Conservation (phyloP, 2,797 vertebrate species). For the Nannoperca obscura region DNA sequence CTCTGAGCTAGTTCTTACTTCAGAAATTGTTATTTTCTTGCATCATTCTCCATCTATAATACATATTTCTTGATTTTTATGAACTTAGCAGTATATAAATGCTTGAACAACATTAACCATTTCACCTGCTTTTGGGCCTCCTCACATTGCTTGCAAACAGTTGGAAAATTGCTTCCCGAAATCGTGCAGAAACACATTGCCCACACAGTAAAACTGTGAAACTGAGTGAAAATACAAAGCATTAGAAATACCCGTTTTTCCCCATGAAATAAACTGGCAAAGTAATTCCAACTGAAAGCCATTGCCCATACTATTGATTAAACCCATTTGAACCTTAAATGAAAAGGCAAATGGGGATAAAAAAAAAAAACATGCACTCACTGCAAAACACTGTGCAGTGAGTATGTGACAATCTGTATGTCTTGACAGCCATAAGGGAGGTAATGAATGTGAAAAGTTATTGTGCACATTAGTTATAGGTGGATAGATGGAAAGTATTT, state of each 20-base stretch:
- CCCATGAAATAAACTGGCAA: slow-evolving; percentile 38
- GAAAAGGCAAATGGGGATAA: slow-evolving; percentile 26
- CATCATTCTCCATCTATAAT: background rate
- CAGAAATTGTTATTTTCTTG: background rate
- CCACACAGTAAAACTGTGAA: slow-evolving; percentile 32
- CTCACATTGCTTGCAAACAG: slow-evolving; percentile 10
- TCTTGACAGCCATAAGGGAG: background rate
- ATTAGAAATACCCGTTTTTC: slow-evolving; percentile 16
- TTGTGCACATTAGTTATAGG: slow-evolving; percentile 7
- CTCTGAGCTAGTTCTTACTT: background rate
- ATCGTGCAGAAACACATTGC: slow-evolving; percentile 24
- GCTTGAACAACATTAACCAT: slow-evolving; percentile 22
- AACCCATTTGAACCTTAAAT: slow-evolving; percentile 20
- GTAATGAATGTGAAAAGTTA: background rate
- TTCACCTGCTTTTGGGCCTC: slow-evolving; percentile 29
- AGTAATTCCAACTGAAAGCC: slow-evolving; percentile 37
- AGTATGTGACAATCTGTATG: background rate
- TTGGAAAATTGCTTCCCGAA: slow-evolving; percentile 35
- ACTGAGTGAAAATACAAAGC: slow-evolving; percentile 32
- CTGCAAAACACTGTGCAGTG: background rate
- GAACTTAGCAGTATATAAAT: slow-evolving; percentile 16
- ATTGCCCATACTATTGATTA: slow-evolving; percentile 33
- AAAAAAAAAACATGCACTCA: background rate
- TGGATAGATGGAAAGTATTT: background rate
- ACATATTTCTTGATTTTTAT: background rate